phyloP scores from a whole-genome alignment of 2,888 invertebrate genomes.

The Perithous albicinctus region DNA sequence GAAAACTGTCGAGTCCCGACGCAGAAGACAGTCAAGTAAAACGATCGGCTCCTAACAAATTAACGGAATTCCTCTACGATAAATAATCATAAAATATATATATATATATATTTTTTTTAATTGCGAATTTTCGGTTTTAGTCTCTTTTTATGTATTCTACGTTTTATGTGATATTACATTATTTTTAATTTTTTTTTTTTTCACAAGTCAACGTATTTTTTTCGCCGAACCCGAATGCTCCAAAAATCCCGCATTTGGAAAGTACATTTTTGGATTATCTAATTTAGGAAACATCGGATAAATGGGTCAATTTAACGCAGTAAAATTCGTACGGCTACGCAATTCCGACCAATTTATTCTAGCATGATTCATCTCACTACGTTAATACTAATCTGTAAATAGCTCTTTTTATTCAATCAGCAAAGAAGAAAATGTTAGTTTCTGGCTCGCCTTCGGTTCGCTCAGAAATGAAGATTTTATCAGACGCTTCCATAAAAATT shows the following conservation, averaged over 20 bases:
- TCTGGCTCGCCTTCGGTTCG: too few relatives aligned
- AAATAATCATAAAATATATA: constrained; percentile 72
- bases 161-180: constrained; percentile 59
- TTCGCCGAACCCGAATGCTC: not conserved
- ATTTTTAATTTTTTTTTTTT: constrained; percentile 38
- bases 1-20: constrained; percentile 75
- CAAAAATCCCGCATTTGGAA: constrained; percentile 6
- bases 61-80: constrained; percentile 75
- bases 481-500: too few relatives aligned
- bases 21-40: constrained; percentile 72
- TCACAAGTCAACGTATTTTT: not conserved
- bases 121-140: not conserved
- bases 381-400: too few relatives aligned
- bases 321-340: too few relatives aligned
- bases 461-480: too few relatives aligned
- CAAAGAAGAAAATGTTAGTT: too few relatives aligned
- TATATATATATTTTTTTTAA: too few relatives aligned
- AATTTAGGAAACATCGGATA: too few relatives aligned
- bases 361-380: too few relatives aligned
- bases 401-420: too few relatives aligned
- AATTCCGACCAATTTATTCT: too few relatives aligned
- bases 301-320: too few relatives aligned
- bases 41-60: constrained; percentile 73
- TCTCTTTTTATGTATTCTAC: not conserved
- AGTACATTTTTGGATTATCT: not conserved